Conservation (phyloP, 30 jellyfish, hydroid and myxozoan species). For the Cassiopea xamachana region DNA sequence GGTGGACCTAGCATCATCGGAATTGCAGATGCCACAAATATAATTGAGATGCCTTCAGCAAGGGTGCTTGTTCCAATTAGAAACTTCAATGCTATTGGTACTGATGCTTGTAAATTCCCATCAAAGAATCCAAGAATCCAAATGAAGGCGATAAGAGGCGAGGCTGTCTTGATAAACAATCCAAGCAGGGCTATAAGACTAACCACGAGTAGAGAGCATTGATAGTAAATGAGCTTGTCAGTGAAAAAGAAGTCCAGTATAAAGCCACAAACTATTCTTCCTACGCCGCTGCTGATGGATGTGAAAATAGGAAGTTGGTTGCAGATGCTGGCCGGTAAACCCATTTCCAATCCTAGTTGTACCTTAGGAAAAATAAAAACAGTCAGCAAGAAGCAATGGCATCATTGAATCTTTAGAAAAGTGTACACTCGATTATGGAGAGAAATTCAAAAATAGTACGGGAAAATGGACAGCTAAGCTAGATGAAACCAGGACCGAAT, state of each 20-base stretch:
- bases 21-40: neutral
- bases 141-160: constrained; percentile 32
- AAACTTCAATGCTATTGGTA: neutral
- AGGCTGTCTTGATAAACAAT: constrained; percentile 15
- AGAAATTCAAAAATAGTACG: neutral
- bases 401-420: neutral
- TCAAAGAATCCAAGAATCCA: constrained; percentile 34
- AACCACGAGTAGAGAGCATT: neutral
- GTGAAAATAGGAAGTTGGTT: constrained; percentile 48
- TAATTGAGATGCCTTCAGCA: constrained; percentile 12
- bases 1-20: constrained; percentile 68
- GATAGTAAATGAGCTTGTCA: neutral
- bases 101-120: constrained; percentile 20
- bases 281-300: constrained; percentile 63
- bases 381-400: neutral
- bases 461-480: neutral
- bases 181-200: constrained; percentile 42
- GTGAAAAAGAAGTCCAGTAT: constrained; percentile 1
- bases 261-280: constrained; percentile 37
- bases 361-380: constrained; percentile 29
- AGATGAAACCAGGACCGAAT: too few species aligned
- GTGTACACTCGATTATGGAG: neutral
- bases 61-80: constrained; percentile 3
- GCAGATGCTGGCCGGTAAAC: constrained; percentile 31
- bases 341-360: constrained; percentile 63